Percentiles rank a stretch among this genome's conserved stretches.
These are phyloP conservation scores for Ataeniobius toweri DNA, from an alignment of 2,797 vertebrate species.

Conservation along the genomic window DNA sequence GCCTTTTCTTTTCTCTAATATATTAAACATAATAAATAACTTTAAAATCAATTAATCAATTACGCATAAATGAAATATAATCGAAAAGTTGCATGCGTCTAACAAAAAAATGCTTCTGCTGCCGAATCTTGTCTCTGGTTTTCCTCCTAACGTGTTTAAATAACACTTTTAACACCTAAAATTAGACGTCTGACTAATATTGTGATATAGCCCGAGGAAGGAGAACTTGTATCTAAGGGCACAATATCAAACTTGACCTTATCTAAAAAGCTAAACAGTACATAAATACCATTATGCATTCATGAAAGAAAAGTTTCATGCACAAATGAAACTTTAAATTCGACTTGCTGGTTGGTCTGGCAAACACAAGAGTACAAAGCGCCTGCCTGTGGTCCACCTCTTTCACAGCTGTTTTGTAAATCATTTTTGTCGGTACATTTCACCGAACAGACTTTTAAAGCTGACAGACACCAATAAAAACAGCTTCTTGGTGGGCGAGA, in stretches of 20 bases:
- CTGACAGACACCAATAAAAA: conserved; percentile 5
- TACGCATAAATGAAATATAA: too few relatives aligned
- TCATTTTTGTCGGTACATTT: background rate
- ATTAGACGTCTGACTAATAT: too few relatives aligned
- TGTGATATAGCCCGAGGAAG: background rate
- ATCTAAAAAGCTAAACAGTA: background rate
- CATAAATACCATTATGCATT: background rate
- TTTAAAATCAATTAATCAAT: too few relatives aligned
- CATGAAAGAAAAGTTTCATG: background rate
- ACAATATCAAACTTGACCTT: background rate
- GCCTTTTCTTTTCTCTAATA: too few relatives aligned
- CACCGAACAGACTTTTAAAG: background rate
- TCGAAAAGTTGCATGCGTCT: too few relatives aligned
- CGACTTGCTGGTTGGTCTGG: background rate
- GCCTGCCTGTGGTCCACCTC: background rate
- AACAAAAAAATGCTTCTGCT: too few relatives aligned
- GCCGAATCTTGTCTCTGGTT: too few relatives aligned
- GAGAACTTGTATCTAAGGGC: too few relatives aligned
- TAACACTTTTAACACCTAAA: too few relatives aligned
- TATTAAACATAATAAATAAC: too few relatives aligned
- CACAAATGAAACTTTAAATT: background rate
- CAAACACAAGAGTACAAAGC: background rate
- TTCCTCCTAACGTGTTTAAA: too few relatives aligned
- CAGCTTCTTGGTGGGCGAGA: background rate
- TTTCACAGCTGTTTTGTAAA: background rate